Evolutionary conservation across 2,113 vertebrate species (phyloP).

Genomic region (Melanostigma gelatinosum): DNA sequence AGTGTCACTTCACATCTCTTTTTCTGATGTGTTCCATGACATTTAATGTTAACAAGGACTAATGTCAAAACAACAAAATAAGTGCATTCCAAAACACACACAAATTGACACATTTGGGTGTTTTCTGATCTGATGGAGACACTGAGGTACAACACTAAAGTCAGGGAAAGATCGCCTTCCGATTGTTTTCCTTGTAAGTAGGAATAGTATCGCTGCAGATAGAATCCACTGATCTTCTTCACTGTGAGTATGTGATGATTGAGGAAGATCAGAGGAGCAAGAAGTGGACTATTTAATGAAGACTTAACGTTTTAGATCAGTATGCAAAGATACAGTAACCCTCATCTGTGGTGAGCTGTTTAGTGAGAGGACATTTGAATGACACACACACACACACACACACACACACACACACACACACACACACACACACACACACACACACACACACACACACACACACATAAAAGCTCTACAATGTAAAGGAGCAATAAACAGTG

Average conservation of each 20-base stretch:
- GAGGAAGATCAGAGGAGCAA: not conserved
- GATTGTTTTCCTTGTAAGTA: not conserved
- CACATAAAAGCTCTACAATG: constrained; percentile 39
- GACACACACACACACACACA: constrained; percentile 5
- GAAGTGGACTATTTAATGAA: not conserved
- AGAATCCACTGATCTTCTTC: not conserved
- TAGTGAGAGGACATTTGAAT: not conserved
- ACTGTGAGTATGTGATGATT: not conserved
- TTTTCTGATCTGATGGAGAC: not conserved
- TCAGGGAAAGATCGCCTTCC: not conserved
- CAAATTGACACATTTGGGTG: not conserved
- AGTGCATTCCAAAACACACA: not conserved
- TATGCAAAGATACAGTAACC: not conserved
- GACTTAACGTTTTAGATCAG: not conserved
- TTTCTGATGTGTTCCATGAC: not conserved
- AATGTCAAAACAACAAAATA: not conserved
- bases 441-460: constrained; percentile 8
- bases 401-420: not conserved
- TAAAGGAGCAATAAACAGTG: constrained; percentile 69
- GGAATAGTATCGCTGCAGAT: not conserved
- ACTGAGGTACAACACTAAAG: not conserved
- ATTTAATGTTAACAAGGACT: not conserved
- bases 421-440: constrained; percentile 6
- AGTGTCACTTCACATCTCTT: not conserved
- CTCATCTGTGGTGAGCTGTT: not conserved